A percentile compares a stretch with the other conserved stretches of the same genome.
These are phyloP conservation scores for Menidia menidia DNA, from an alignment of 2,797 vertebrate genomes.

Conservation along the genomic window DNA sequence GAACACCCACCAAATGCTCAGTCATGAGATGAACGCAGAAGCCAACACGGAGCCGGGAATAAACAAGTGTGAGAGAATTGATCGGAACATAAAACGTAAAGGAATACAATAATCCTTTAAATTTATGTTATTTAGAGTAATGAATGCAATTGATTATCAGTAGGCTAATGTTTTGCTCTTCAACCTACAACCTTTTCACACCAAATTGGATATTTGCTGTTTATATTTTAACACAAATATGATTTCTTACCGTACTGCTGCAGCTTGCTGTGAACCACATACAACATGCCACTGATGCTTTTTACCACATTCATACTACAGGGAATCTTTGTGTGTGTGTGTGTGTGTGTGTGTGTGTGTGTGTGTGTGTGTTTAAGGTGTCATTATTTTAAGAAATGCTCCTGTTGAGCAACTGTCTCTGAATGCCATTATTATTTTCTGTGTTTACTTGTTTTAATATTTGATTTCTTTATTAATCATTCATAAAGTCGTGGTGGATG, in stretches of 20 bases:
- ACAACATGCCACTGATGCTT: constrained; percentile 52
- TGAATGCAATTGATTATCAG: constrained; percentile 14
- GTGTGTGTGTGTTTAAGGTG: constrained; percentile 52
- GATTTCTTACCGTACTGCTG: constrained; percentile 63
- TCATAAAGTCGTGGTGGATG: constrained; percentile 61
- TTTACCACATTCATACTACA: constrained; percentile 34
- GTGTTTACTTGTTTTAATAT: constrained; percentile 77
- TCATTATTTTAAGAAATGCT: constrained; percentile 56
- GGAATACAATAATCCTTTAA: constrained; percentile 1
- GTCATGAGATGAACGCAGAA: constrained; percentile 11
- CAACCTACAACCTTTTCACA: constrained; percentile 12
- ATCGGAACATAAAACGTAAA: constrained; percentile 5
- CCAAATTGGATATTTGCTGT: constrained; percentile 13
- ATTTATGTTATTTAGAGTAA: constrained; percentile 1
- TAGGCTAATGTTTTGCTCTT: constrained; percentile 2
- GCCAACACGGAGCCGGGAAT: constrained; percentile 18
- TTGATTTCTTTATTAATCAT: constrained; percentile 78
- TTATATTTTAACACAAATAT: constrained; percentile 20
- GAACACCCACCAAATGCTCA: constrained; percentile 1
- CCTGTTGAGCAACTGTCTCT: constrained; percentile 55
- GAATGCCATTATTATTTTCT: constrained; percentile 61
- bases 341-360: too few relatives aligned
- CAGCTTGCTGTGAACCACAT: constrained; percentile 54
- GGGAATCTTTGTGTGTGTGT: constrained; percentile 56
- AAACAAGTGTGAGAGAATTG: constrained; percentile 11